Evolutionary conservation across 2,797 vertebrate genomes (phyloP).

Genomic region (Clarias laeviceps): DNA sequence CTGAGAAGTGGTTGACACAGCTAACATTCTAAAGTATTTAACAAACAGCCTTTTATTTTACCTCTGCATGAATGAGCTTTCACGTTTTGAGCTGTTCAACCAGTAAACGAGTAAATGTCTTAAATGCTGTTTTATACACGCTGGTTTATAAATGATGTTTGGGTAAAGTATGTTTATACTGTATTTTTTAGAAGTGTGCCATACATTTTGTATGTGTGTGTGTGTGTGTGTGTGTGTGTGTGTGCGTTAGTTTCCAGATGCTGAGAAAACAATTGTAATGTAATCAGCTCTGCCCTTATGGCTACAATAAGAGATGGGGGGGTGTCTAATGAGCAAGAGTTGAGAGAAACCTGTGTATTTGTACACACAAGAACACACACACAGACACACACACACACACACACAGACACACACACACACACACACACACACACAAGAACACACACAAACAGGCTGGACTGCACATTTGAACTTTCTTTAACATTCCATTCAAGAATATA

Average conservation of each 20-base stretch:
- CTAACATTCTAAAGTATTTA: slow-evolving; percentile 16
- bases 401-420: slow-evolving; percentile 2
- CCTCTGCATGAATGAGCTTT: slow-evolving; percentile 2
- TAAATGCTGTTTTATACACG: neutral
- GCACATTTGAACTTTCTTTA: neutral
- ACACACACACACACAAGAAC: neutral
- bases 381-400: slow-evolving; percentile 27
- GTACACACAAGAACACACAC: slow-evolving; percentile 28
- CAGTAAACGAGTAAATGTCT: neutral
- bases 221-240: neutral
- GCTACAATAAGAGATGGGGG: slow-evolving; percentile 44
- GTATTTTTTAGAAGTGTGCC: neutral
- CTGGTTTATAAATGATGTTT: neutral
- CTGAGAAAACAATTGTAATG: slow-evolving; percentile 50
- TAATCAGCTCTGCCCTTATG: slow-evolving; percentile 46
- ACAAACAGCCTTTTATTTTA: slow-evolving; percentile 24
- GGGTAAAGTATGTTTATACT: neutral
- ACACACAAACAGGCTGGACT: neutral
- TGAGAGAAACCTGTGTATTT: slow-evolving; percentile 56
- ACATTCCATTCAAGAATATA: neutral
- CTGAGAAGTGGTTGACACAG: slow-evolving; percentile 32
- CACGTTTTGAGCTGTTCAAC: neutral
- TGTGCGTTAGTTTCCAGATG: slow-evolving; percentile 34
- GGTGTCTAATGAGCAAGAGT: slow-evolving; percentile 50
- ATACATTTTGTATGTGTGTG: neutral